Percentiles rank a stretch among this genome's conserved stretches.
Evolutionary conservation across 2,113 vertebrate genomes (phyloP).

Genomic region (Butorides virescens): DNA sequence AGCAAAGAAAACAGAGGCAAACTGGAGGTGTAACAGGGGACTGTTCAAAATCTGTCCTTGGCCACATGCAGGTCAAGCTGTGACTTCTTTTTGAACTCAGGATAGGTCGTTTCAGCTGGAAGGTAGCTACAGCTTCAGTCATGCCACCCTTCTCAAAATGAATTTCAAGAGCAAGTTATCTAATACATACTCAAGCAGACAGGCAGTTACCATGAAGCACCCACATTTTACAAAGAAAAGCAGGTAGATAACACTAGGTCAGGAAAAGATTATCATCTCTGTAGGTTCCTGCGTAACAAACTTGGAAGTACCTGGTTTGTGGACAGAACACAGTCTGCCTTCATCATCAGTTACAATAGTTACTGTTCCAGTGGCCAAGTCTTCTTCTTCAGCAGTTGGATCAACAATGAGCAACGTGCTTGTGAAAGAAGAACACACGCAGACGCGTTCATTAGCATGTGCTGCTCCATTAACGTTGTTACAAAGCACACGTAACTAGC

Average conservation of each 20-base stretch:
- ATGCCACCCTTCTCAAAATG: neutral
- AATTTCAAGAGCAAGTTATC: neutral
- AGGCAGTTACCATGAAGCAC: neutral
- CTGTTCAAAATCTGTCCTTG: neutral
- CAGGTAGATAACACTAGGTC: neutral
- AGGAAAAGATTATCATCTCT: neutral
- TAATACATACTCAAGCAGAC: neutral
- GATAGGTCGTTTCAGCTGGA: neutral
- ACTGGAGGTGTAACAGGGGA: neutral
- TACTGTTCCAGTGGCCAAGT: constrained; percentile 82
- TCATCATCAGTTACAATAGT: constrained; percentile 91
- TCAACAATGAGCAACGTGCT: constrained; percentile 90
- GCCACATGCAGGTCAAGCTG: neutral
- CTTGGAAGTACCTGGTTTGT: constrained; percentile 88
- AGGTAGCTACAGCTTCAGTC: neutral
- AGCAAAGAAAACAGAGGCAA: neutral
- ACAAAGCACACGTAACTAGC: neutral
- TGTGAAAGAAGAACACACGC: neutral
- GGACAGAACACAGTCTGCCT: constrained; percentile 83
- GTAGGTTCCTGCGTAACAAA: neutral
- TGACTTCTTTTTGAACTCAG: neutral
- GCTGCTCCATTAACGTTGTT: neutral
- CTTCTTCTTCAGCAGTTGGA: constrained; percentile 92
- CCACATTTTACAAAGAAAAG: neutral
- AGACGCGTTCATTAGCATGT: neutral